Conservation (phyloP, 37 sponge, comb jelly and placozoan species). For the Cliona cf. orientalis region DNA sequence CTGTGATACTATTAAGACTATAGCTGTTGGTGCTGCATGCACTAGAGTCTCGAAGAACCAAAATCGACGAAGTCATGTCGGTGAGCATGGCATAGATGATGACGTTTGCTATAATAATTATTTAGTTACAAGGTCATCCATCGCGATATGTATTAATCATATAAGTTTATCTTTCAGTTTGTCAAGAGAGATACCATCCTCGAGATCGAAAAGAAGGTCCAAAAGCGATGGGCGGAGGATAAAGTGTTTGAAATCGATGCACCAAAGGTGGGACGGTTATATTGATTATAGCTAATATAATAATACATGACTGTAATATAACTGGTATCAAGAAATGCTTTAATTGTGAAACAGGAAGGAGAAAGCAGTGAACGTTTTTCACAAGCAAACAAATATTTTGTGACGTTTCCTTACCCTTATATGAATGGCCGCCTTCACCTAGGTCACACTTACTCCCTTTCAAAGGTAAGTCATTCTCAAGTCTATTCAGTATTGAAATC, state of each 20-base stretch:
- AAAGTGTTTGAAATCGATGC: constrained; percentile 87
- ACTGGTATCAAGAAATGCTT: background rate
- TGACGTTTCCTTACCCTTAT: constrained; percentile 97
- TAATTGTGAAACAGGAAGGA: constrained; percentile 27
- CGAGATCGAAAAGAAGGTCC: constrained; percentile 85
- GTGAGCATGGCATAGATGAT: too few species aligned
- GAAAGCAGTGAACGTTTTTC: constrained; percentile 42
- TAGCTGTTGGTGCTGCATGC: too few species aligned
- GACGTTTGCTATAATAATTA: too few species aligned
- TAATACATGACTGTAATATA: background rate
- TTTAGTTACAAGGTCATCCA: background rate
- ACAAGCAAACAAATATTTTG: constrained; percentile 84
- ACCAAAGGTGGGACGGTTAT: constrained; percentile 69
- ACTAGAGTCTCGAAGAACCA: constrained; percentile 1
- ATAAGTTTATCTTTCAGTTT: constrained; percentile 57
- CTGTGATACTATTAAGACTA: too few species aligned
- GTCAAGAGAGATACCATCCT: constrained; percentile 86
- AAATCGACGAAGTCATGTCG: background rate
- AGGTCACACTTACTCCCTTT: constrained; percentile 95
- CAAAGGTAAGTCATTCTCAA: constrained; percentile 74
- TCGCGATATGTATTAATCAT: background rate
- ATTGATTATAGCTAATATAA: too few species aligned
- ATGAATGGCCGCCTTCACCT: constrained; percentile 99
- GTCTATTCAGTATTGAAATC: too few species aligned
- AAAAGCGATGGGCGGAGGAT: constrained; percentile 90